Evolutionary conservation across 2,888 invertebrate species (phyloP), one percentile per base, ranked within the genome.

Genomic region (Amiota minor): DNA sequence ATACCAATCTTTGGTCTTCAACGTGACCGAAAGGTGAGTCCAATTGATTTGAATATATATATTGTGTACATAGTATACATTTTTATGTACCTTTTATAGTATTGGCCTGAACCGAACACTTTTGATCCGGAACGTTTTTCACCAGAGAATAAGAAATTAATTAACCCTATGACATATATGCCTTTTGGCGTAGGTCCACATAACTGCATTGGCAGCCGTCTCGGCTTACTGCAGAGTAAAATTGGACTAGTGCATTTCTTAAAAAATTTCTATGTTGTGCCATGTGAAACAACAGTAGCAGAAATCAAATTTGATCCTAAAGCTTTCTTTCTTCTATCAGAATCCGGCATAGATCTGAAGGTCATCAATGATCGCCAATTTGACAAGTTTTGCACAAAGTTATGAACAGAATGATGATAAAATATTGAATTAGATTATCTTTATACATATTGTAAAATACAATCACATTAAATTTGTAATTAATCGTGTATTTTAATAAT

Each of bases 51-150:
- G n/a, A 16, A 10, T 8, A 47, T 65, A 16, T 18, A 11, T 47
- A 9, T 10, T 64, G 9, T 65, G 0, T 47, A 9, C 11, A 1
- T 0, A 11, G 3, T 10, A 2, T 55, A 14, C 9, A 56, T n/a
- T 14, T 16, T 8, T n/a, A n/a, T 53, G 3, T 11, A 68, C 9
- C 9, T 53, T 73, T 59, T 79, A 0, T 35, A 89, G 89, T 85
- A 86, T 72, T 89, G 89, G 83, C 77, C 82, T 3, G 84, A 89
- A 75, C 89, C 89, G 0, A 68, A 86, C n/a, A 76, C 77, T 3
- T 89, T 89, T 68, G 86, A 89, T 79, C 89, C 89, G 0, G 89
- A 89, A 76, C 83, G 89, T 10, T 89, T 89, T 74, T 82, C 87
- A 4, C 65, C 84, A 0, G 84, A 85, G 61, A 88, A 89, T 18